Percentiles rank a stretch among this genome's conserved stretches.
Evolutionary conservation across 2,113 vertebrate genomes (phyloP).

Genomic region (Carassius carassius): DNA sequence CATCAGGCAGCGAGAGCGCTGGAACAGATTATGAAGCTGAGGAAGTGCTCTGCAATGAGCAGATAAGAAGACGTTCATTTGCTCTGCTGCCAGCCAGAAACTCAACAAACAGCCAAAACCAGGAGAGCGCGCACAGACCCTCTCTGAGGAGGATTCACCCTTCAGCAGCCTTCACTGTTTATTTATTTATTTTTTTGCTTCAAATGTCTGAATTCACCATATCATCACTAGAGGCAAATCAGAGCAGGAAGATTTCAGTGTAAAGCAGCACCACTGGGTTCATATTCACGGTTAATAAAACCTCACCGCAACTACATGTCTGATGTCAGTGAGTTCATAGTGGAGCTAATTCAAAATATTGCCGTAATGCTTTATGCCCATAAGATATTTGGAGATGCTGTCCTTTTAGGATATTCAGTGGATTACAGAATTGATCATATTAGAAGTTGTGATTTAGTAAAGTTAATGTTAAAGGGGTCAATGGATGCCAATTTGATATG

Average conservation of each 20-base stretch:
- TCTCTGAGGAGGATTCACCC: slow-evolving; percentile 32
- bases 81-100: slow-evolving; percentile 73
- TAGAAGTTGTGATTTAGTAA: too few relatives aligned
- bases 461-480: too few relatives aligned
- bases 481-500: too few relatives aligned
- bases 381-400: background rate
- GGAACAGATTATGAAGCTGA: slow-evolving; percentile 78
- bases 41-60: slow-evolving; percentile 74
- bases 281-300: background rate
- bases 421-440: too few relatives aligned
- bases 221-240: slow-evolving; percentile 12
- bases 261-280: background rate
- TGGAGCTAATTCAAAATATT: background rate
- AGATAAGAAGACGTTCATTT: slow-evolving; percentile 75
- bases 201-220: slow-evolving; percentile 15
- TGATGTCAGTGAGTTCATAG: background rate
- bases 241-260: background rate
- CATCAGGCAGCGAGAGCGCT: slow-evolving; percentile 71
- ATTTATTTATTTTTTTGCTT: slow-evolving; percentile 38
- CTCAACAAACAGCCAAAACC: slow-evolving; percentile 71
- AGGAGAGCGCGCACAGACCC: background rate
- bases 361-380: background rate
- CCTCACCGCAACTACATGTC: background rate
- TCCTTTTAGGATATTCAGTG: background rate
- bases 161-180: slow-evolving; percentile 30